Conservation (phyloP, 2,888 invertebrate species). For the Corythucha ciliata region DNA sequence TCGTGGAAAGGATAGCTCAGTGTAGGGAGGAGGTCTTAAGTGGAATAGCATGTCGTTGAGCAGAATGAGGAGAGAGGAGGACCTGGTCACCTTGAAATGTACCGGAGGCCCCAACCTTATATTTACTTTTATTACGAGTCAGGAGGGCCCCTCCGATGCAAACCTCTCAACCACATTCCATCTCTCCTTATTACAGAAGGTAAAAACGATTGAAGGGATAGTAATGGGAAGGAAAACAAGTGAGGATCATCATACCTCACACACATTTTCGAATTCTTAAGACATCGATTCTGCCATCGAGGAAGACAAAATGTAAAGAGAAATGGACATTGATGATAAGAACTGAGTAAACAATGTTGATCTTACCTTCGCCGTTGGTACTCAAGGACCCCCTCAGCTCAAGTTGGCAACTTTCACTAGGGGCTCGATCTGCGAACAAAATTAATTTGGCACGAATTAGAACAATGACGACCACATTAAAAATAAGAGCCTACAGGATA, state of each 20-base stretch:
- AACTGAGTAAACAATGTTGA: background rate
- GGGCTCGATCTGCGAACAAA: constrained; percentile 57
- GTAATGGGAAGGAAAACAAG: too few species aligned
- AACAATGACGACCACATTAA: too few species aligned
- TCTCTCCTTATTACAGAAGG: too few species aligned
- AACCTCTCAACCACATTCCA: too few species aligned
- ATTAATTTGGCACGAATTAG: too few species aligned
- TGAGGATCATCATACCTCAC: too few species aligned
- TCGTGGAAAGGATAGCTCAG: too few species aligned
- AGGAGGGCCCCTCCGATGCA: background rate
- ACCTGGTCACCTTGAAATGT: constrained; percentile 20
- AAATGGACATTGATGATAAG: constrained; percentile 1
- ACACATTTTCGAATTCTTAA: too few species aligned
- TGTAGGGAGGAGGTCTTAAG: constrained; percentile 8
- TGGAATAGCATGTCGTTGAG: constrained; percentile 19
- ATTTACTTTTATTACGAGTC: constrained; percentile 15
- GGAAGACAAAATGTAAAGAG: background rate
- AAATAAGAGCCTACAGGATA: too few species aligned
- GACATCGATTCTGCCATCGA: background rate
- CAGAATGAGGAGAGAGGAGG: constrained; percentile 3
- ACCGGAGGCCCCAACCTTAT: background rate
- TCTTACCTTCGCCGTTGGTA: constrained; percentile 74
- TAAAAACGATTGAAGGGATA: background rate
- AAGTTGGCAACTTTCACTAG: constrained; percentile 59
- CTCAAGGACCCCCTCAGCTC: constrained; percentile 64